Base-by-base conservation (phyloP, 2,797 vertebrate species). In the Coilia nasus region DNA sequence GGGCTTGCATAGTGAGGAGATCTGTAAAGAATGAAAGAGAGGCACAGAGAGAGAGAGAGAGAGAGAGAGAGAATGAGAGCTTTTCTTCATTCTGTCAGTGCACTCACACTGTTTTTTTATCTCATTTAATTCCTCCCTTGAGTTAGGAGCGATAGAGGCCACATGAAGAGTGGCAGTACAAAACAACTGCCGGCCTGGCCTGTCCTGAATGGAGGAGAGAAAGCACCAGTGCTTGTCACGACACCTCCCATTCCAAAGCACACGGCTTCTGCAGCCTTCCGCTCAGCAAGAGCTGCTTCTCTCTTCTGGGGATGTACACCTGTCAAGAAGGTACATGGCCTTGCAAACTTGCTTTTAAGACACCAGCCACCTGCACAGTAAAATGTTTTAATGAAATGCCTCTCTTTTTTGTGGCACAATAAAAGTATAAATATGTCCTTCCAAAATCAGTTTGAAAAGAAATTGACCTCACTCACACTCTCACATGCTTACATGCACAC, bases 1-100 rank as follows among this genome's bases (percentile, higher is more conserved):
- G 96, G 96, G 90, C 96, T 96, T 89, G 96, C 96, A 71, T 96
- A 96, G 91, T 96, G 96, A 3, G 96, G 96, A 85, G 96, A 96
- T 87, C 96, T 96, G 93, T 7, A 78, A 89, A 46, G 85, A 59
- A 6, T 31, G 64, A 31, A 14, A 88, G 86, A 93, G 54, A 89
- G 25, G 89, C n/a, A 87, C 31, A 83, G 41, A 88, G 81, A 83
- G 9, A n/a, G 1, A 75, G 17, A 35, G 23, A 64, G 50, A 54
- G 10, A 54, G 47, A 25, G 62, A 64, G 67, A 19, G 28, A 75
- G 67, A 41, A 75, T 75, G 67, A 75, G 67, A 71, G 64, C 31
- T 75, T 75, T 75, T 75, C 67, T 75, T 75, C 35, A 31, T 35
- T 75, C 21, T 54, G 57, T 44, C 67, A 17, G 28, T 35, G 67